Base-by-base conservation (phyloP, 2,113 vertebrate genomes). In the Propithecus coquereli region DNA sequence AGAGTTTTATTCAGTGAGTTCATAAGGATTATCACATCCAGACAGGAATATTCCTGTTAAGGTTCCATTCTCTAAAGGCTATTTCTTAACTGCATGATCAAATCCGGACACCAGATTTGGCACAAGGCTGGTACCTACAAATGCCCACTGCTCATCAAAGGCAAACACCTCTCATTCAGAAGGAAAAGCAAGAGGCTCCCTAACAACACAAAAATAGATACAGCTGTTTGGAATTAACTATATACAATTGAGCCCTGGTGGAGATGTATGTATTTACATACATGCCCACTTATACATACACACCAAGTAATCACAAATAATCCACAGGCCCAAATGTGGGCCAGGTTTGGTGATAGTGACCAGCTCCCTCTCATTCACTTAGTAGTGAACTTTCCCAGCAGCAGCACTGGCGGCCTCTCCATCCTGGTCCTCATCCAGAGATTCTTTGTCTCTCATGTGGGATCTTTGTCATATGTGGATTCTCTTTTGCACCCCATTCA, bases 401-500 rank as follows among this genome's bases (percentile, higher is more conserved):
- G 20, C 54, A 61, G 45, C 61, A 43, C 87, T 91, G n/a, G 45
- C 47, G 70, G 79, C 68, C 59, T 84, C 17, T 81, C 81, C 34
- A 14, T 59, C 85, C 93, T 74, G 43, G 17, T 83, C 57, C 70
- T 83, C 79, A 61, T 73, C 71, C 74, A 83, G 61, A 52, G 32
- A 43, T 65, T 86, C 37, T 70, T 81, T 81, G 43, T 90, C 91
- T 93, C 96, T 80, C 85, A 65, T 71, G 45, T 59, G 66, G 43
- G 81, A 89, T 95, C 77, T 87, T 82, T 92, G 83, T 94, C 91
- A 76, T 76, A 25, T 47, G 73, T 87, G 84, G 90, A 50, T 89
- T 97, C 80, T 94, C 74, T 65, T 71, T 81, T 84, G 74, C 59
- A 90, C 92, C 43, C 74, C 68, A 79, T 94, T 96, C 87, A 18